A percentile compares a stretch with the other conserved stretches of the same genome.
Evolutionary conservation across 2,888 invertebrate genomes (phyloP).

Genomic region (Bimastos eiseni): DNA sequence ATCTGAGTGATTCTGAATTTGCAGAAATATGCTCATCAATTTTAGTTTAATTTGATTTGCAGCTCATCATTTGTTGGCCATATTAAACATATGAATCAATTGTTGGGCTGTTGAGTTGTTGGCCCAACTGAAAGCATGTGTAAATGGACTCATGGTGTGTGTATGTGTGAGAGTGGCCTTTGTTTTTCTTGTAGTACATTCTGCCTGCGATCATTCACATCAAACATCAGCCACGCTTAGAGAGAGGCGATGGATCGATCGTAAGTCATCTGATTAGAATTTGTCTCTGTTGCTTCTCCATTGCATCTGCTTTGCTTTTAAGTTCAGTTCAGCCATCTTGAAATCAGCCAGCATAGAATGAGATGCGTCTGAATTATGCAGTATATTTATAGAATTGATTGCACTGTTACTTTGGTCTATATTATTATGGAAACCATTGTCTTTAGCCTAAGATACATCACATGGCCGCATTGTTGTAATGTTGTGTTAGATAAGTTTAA

Average conservation of each 20-base stretch:
- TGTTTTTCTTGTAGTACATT: slow-evolving; percentile 64
- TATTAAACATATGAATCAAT: background rate
- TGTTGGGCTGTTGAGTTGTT: background rate
- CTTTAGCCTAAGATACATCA: no score
- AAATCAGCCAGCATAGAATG: no score
- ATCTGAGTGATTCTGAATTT: no score
- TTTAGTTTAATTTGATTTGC: background rate
- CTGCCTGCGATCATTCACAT: slow-evolving; percentile 91
- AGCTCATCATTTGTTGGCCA: background rate
- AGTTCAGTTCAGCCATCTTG: no score
- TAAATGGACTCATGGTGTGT: background rate
- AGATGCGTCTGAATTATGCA: no score
- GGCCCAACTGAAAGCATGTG: background rate
- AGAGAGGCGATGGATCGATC: slow-evolving; percentile 89
- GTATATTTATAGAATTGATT: no score
- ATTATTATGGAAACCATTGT: no score
- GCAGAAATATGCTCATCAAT: background rate
- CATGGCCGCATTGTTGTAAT: no score
- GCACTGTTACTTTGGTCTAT: no score
- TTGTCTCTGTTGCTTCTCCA: no score
- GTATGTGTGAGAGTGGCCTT: background rate
- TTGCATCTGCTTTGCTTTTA: no score
- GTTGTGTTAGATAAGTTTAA: background rate
- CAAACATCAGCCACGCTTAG: slow-evolving; percentile 81
- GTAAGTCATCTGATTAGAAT: slow-evolving; percentile 50